phyloP scores from a whole-genome alignment of 2,113 vertebrate species.

The Chascanopsetta lugubris region DNA sequence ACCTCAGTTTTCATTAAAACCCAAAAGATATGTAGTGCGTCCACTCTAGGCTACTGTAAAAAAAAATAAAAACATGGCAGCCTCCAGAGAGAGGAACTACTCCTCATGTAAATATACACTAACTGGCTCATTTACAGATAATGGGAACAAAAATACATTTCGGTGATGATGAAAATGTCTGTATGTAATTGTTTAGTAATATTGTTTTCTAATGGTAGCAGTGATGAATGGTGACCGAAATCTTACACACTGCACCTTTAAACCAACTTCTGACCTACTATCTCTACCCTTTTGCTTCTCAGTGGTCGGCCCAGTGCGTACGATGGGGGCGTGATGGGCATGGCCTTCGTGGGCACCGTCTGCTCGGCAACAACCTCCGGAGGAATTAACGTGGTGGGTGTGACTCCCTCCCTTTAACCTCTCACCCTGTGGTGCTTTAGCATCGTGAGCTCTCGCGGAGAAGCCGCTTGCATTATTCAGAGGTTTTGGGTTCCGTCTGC shows the following conservation, averaged over 20 bases:
- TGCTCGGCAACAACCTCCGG: slow-evolving; percentile 80
- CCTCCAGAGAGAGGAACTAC: too few species aligned
- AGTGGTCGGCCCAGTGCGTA: slow-evolving; percentile 75
- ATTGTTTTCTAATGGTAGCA: too few species aligned
- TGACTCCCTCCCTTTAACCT: slow-evolving; percentile 22
- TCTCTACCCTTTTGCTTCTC: slow-evolving; percentile 16
- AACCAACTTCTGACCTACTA: slow-evolving; percentile 2
- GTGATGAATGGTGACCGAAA: too few species aligned
- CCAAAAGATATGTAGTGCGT: too few species aligned
- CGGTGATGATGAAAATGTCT: background rate
- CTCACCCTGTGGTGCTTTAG: slow-evolving; percentile 1
- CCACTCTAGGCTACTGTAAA: too few species aligned
- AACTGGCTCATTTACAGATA: too few species aligned
- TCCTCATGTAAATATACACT: too few species aligned
- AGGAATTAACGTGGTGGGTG: slow-evolving; percentile 87
- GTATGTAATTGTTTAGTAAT: background rate
- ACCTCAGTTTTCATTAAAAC: too few species aligned
- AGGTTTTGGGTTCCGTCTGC: background rate
- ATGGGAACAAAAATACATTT: too few species aligned
- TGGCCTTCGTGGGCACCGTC: slow-evolving; percentile 87
- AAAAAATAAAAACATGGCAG: accelerated
- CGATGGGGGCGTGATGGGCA: slow-evolving; percentile 75
- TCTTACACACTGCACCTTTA: too few species aligned
- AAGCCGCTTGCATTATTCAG: slow-evolving; percentile 69
- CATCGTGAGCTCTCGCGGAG: slow-evolving; percentile 11